Conservation (phyloP, 2,888 invertebrate species). For the Tenthredo notha region DNA sequence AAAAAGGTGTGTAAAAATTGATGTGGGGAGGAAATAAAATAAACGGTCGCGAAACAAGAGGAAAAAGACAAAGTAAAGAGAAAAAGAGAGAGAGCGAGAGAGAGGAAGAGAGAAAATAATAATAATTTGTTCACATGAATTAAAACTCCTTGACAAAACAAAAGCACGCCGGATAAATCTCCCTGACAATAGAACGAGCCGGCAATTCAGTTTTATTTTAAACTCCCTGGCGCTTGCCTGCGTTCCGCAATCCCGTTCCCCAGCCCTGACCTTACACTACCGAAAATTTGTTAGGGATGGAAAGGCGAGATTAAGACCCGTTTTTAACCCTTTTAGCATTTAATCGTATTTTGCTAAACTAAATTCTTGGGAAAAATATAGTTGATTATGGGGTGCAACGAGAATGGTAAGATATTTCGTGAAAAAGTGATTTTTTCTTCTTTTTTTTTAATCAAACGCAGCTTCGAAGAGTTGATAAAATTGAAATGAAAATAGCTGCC, state of each 20-base stretch:
- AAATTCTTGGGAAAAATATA: background rate
- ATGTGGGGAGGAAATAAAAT: slow-evolving; percentile 11
- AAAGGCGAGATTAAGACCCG: slow-evolving; percentile 23
- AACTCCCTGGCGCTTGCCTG: slow-evolving; percentile 25
- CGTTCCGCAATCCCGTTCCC: slow-evolving; percentile 17
- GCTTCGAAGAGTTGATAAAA: background rate
- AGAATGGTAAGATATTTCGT: background rate
- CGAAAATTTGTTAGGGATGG: slow-evolving; percentile 33
- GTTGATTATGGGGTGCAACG: background rate
- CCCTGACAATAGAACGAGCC: background rate
- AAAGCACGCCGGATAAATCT: slow-evolving; percentile 11
- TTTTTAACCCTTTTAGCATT: slow-evolving; percentile 31
- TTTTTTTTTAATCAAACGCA: too few species aligned
- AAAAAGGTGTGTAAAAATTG: slow-evolving; percentile 9
- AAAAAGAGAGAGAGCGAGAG: background rate
- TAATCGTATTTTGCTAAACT: background rate
- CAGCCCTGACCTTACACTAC: slow-evolving; percentile 43
- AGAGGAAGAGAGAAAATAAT: background rate
- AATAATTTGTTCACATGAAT: slow-evolving; percentile 12
- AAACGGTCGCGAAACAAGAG: slow-evolving; percentile 7
- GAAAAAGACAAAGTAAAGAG: background rate
- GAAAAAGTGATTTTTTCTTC: background rate
- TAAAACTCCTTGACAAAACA: slow-evolving; percentile 28
- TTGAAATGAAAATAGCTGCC: background rate
- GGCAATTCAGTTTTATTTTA: slow-evolving; percentile 28